phyloP scores from a whole-genome alignment of 2,797 vertebrate species.

The Sternotherus odoratus region DNA sequence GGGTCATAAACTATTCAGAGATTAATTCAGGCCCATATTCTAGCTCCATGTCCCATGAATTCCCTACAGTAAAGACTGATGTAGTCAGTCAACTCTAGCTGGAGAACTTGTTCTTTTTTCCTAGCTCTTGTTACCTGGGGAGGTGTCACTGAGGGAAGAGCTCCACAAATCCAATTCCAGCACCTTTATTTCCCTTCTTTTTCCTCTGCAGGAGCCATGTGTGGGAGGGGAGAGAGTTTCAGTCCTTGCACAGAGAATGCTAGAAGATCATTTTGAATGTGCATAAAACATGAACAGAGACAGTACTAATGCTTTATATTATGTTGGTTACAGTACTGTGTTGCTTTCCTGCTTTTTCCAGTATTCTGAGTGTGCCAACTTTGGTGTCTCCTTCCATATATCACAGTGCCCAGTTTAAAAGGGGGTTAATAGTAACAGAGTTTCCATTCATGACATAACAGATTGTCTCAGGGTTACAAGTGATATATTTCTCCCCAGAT shows the following conservation, averaged over 20 bases:
- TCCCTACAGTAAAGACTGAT: background rate
- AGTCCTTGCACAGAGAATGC: background rate
- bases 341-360: background rate
- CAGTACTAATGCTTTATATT: background rate
- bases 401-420: accelerated
- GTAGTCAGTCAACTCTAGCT: background rate
- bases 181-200: background rate
- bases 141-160: background rate
- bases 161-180: background rate
- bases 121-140: background rate
- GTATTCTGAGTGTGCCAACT: accelerated
- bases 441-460: background rate
- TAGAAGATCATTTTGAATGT: background rate
- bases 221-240: background rate
- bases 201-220: background rate
- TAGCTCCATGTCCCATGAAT: background rate
- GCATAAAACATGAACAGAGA: background rate
- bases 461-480: background rate
- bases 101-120: background rate
- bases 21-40: background rate
- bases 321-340: accelerated
- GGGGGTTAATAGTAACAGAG: background rate
- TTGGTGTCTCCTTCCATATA: background rate
- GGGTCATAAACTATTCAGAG: background rate
- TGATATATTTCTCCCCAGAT: conserved; percentile 4